Base-by-base conservation (phyloP, 2,113 vertebrate genomes). In the Otus sunia region DNA sequence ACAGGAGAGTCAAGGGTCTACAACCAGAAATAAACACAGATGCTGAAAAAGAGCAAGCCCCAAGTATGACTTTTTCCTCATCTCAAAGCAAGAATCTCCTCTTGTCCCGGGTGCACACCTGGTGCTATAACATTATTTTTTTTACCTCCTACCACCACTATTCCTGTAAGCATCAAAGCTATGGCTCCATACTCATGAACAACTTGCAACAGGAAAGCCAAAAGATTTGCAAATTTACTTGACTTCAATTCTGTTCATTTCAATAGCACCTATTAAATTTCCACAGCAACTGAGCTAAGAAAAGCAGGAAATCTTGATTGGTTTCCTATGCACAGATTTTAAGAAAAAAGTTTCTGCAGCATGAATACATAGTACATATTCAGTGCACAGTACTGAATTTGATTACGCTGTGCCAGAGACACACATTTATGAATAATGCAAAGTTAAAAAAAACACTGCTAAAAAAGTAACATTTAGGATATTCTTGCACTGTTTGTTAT, bases 291-390 rank as follows among this genome's bases (percentile, higher is more conserved):
- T 30, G 12, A 20, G 11, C 37, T 63, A 79, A 71, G 49, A 56
- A 15, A 86, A 69, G 39, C 5, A 0, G 52, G 30, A 86, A 60
- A 75, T 82, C 5, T 8, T 52, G 11, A n/a, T 4, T 34, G 13
- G n/a, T 76, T 80, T 92, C 59, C 80, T 66, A 9, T 6, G 29
- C 34, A 69, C 6, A 60, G 32, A 75, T 83, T 60, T 73, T 47
- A 86, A 56, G 20, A 63, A 63, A 83, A 49, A 58, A 2, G 27
- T 37, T 83, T 67, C 58, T 72, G 49, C 55, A 84, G 67, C 36
- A 52, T 17, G 27, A 73, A 36, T 22, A 32, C 2, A 0, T 43
- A 26, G 22, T 15, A 26, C 0, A 3, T 14, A 47, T n/a, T 64
- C 66, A 68, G 14, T 15, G 29, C 56, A 41, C 13, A 36, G 56